phyloP scores from a whole-genome alignment of 2,888 invertebrate genomes.

The Aporophyla lueneburgensis region DNA sequence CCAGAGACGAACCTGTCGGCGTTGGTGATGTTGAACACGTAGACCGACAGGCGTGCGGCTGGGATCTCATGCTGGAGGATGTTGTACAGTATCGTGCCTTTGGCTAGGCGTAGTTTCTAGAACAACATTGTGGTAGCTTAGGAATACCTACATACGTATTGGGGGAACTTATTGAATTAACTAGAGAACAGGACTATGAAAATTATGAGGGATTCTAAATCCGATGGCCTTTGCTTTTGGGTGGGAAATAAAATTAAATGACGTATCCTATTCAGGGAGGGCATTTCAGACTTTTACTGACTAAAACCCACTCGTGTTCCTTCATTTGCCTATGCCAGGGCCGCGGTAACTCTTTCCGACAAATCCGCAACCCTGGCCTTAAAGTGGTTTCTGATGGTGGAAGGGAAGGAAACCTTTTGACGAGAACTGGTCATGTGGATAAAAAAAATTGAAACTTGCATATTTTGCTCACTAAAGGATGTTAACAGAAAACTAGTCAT shows the following conservation, averaged over 20 bases:
- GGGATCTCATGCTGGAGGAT: constrained; percentile 93
- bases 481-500: background rate
- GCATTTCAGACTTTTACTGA: too few relatives aligned
- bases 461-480: background rate
- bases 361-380: too few relatives aligned
- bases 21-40: constrained; percentile 96
- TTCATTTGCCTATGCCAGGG: too few relatives aligned
- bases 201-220: background rate
- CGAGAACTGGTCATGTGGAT: background rate
- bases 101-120: constrained; percentile 82
- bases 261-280: too few relatives aligned
- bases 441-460: background rate
- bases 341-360: too few relatives aligned
- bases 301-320: too few relatives aligned
- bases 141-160: background rate
- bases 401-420: background rate
- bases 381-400: background rate
- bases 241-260: too few relatives aligned
- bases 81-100: constrained; percentile 90
- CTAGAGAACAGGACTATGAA: background rate
- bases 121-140: constrained; percentile 10
- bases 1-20: constrained; percentile 92
- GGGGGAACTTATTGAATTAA: too few relatives aligned
- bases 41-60: constrained; percentile 92
- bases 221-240: too few relatives aligned